A percentile compares a stretch with the other conserved stretches of the same genome.
Conservation (phyloP, 2,797 vertebrate species). For the Enteromius argenteus region DNA sequence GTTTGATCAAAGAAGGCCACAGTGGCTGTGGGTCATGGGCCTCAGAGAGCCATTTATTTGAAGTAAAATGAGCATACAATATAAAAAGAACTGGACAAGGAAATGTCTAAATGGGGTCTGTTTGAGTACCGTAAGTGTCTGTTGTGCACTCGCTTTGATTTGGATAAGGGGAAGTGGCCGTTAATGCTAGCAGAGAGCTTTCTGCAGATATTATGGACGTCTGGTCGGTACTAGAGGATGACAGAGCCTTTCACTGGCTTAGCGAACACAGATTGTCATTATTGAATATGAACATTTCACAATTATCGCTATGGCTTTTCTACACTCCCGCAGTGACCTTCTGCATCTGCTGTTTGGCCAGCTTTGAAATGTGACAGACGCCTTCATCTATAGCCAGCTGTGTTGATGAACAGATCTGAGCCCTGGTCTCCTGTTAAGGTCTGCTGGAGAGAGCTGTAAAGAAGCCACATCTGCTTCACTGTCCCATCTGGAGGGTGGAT, state of each 20-base stretch:
- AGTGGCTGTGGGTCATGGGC: neutral
- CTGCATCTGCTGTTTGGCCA: slow-evolving; percentile 26
- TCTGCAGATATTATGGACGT: neutral
- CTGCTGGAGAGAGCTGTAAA: slow-evolving; percentile 49
- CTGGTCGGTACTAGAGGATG: neutral
- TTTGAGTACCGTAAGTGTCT: neutral
- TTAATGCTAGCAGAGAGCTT: slow-evolving; percentile 9
- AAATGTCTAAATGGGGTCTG: neutral
- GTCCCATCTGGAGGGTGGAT: slow-evolving; percentile 56
- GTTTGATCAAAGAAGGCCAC: neutral
- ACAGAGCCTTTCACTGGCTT: neutral
- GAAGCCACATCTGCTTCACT: slow-evolving; percentile 53
- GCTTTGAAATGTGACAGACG: slow-evolving; percentile 24
- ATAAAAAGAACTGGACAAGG: neutral
- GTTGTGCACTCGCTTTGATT: neutral
- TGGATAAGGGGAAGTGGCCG: neutral
- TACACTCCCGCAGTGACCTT: slow-evolving; percentile 26
- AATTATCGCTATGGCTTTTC: slow-evolving; percentile 27
- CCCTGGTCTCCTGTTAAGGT: slow-evolving; percentile 40
- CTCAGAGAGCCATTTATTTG: neutral
- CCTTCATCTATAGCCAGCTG: slow-evolving; percentile 42
- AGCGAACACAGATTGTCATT: slow-evolving; percentile 1
- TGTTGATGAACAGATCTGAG: slow-evolving; percentile 36
- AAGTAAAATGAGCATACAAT: neutral
- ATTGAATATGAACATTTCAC: neutral